Base-by-base conservation (phyloP, 2,113 vertebrate genomes). In the Ellobius talpinus region DNA sequence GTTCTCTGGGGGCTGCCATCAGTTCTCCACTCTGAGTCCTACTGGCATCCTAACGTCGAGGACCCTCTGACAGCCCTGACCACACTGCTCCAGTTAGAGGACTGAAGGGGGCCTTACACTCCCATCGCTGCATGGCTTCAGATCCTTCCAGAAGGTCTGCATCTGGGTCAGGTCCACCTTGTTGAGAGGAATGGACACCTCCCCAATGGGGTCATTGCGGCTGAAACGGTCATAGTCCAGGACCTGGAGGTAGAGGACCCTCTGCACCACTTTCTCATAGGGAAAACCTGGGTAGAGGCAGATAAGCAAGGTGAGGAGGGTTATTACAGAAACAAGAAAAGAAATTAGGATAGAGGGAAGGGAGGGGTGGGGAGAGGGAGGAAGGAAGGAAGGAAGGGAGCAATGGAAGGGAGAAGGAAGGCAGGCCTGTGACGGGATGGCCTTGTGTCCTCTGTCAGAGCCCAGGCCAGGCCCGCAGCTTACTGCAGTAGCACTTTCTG, bases 101-200 rank as follows among this genome's bases (percentile, higher is more conserved):
- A 36, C 31, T 13, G 58, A 84, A 45, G 45, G 58, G 68, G 23
- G 21, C 0, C 99, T 99, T 99, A 99, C 99, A 5, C 99, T 99
- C 98, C 99, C 99, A n/a, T 99, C 99, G 0, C 99, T 99, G 98
- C 99, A 99, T 39, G 99, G 99, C 97, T 99, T 99, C 96, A 99
- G 99, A 96, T 99, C 99, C 98, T 99, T 99, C 99, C 99, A 99
- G 98, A 99, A 99, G 77, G 99, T 99, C 99, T 99, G 99, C 99
- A 99, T 99, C 98, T 99, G 99, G 73, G 99, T 99, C 98, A 99
- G 99, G 98, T 99, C 99, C 98, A 99, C 98, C 98, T 99, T 99
- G 98, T 99, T 99, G 98, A 99, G 99, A 0, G 99, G 99, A 97
- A 99, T 98, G 97, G 99, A 99, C 94, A 99, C 99, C 97, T 99